These are phyloP conservation scores for Protaetia brevitarsis DNA, from an alignment of 1,140 invertebrate species.

Conservation along the genomic window DNA sequence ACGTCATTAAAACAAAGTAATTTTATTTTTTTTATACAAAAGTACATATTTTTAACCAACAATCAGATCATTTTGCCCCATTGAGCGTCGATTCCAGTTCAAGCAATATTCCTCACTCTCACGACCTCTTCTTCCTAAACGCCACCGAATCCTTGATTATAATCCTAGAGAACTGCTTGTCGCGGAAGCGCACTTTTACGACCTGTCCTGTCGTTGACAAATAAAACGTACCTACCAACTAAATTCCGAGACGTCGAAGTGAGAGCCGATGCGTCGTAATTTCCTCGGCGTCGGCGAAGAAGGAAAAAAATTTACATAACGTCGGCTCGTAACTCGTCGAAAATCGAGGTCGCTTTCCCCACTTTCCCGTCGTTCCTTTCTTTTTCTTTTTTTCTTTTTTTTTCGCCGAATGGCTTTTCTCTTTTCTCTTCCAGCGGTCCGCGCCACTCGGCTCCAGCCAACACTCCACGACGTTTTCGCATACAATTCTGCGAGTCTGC, in stretches of 20 bases:
- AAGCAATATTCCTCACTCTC: no score
- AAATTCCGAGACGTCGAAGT: not conserved
- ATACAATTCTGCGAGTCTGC: no score
- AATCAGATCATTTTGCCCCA: no score
- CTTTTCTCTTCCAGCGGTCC: not conserved
- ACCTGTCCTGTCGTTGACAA: conserved; percentile 14
- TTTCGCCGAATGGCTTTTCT: not conserved
- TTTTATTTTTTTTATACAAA: no score
- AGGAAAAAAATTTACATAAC: conserved; percentile 12
- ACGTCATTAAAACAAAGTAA: no score
- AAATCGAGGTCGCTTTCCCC: conserved; percentile 13
- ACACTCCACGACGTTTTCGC: not conserved
- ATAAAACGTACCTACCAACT: conserved; percentile 16
- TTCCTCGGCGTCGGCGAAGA: not conserved
- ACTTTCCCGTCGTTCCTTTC: not conserved
- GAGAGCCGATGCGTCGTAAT: not conserved
- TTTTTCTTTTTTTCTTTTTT: conserved; percentile 3
- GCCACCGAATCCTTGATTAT: conserved; percentile 4
- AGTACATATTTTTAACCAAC: no score
- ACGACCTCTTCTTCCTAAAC: no score
- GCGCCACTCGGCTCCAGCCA: not conserved
- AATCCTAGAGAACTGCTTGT: conserved; percentile 11
- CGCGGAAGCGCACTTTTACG: conserved; percentile 16
- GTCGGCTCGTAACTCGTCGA: conserved; percentile 14
- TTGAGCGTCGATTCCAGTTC: no score